These are phyloP conservation scores for Myrmecobius fasciatus DNA, from an alignment of 2,113 vertebrate species.

Conservation along the genomic window DNA sequence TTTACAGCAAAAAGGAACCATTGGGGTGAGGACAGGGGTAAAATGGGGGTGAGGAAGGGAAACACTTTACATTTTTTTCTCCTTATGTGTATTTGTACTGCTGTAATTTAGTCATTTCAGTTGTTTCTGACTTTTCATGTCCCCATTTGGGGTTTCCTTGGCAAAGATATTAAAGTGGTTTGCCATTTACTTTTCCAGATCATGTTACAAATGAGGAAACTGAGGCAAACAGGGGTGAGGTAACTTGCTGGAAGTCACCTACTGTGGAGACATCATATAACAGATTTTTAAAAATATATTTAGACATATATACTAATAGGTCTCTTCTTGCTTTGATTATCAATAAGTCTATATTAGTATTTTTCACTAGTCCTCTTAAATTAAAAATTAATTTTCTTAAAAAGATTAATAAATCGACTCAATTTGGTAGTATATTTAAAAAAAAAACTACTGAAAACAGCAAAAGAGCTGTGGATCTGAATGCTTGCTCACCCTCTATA, in stretches of 20 bases:
- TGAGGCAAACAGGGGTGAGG: background rate
- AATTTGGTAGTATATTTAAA: conserved; percentile 44
- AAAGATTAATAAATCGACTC: conserved; percentile 18
- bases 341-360: background rate
- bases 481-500: conserved; percentile 8
- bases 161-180: background rate
- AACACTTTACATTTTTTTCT: conserved; percentile 1
- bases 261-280: background rate
- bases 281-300: background rate
- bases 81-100: background rate
- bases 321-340: background rate
- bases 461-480: conserved; percentile 38
- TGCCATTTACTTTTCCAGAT: background rate
- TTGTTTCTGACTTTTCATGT: background rate
- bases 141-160: background rate
- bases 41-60: background rate
- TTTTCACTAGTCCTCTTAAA: background rate
- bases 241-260: background rate
- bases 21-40: conserved; percentile 16
- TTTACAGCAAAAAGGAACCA: conserved; percentile 16
- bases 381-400: conserved; percentile 6
- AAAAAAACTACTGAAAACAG: background rate
- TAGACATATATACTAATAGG: background rate
- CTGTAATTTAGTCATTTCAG: background rate
- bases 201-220: background rate